phyloP scores from a whole-genome alignment of 2,113 vertebrate genomes.

The Gulo gulo region DNA sequence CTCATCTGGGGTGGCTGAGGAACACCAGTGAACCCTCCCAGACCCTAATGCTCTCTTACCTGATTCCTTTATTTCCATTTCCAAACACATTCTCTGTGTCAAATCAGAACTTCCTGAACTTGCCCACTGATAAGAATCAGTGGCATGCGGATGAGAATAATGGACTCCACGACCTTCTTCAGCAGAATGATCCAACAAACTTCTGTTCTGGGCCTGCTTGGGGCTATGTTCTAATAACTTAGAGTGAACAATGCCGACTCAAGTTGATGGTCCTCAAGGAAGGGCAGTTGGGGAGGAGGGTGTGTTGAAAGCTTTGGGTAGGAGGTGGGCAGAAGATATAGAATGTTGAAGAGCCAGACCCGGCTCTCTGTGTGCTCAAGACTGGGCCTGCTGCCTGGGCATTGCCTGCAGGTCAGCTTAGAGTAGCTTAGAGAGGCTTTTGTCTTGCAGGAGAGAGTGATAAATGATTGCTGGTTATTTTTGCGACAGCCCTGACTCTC shows the following conservation, averaged over 20 bases:
- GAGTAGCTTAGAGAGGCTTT: neutral
- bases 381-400: accelerated
- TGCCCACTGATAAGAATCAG: neutral
- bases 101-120: neutral
- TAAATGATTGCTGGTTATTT: neutral
- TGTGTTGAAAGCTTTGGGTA: neutral
- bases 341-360: neutral
- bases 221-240: neutral
- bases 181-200: neutral
- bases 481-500: neutral
- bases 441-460: neutral
- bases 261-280: neutral
- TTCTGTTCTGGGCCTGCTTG: neutral
- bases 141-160: neutral
- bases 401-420: neutral
- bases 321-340: neutral
- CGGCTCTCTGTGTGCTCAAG: neutral
- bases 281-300: no score
- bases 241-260: neutral
- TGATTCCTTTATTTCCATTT: neutral
- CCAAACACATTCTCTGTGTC: neutral
- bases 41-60: neutral
- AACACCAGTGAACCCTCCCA: neutral
- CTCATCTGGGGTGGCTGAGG: neutral
- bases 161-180: neutral